phyloP scores from a whole-genome alignment of 2,113 vertebrate genomes.

The Coregonus clupeaformis region DNA sequence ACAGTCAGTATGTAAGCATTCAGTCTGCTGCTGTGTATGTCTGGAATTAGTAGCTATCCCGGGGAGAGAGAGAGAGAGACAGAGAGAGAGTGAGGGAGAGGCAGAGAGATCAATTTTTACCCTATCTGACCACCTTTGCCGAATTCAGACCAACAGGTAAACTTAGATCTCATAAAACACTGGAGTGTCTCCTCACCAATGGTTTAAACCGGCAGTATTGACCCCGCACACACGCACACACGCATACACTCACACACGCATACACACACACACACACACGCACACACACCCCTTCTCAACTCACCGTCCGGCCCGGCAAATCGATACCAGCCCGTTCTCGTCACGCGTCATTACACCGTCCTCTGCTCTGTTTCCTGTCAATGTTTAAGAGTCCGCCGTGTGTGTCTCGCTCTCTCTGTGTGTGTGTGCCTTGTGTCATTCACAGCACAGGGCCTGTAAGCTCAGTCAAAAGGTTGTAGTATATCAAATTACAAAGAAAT shows the following conservation, averaged over 20 bases:
- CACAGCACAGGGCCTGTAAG: no score
- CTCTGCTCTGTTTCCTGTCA: not conserved
- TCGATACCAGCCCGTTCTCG: constrained; percentile 13
- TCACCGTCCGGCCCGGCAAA: constrained; percentile 5
- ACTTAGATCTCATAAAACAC: no score
- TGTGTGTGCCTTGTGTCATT: not conserved
- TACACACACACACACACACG: no score
- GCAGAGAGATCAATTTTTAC: not conserved
- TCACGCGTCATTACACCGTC: constrained; percentile 7
- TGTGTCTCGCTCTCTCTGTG: not conserved
- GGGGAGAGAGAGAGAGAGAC: not conserved
- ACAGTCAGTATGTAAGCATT: no score
- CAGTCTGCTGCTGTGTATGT: not conserved
- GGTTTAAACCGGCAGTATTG: no score
- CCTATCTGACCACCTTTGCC: not conserved
- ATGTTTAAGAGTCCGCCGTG: not conserved
- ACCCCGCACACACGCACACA: not conserved
- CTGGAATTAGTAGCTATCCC: not conserved
- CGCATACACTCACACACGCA: no score
- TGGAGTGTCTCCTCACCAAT: no score
- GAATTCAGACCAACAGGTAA: no score
- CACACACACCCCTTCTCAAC: not conserved
- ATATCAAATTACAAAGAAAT: no score
- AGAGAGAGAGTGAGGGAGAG: not conserved
- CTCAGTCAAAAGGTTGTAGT: no score